Evolutionary conservation across 2,888 invertebrate species (phyloP).

Genomic region (Caenorhabditis virilis): DNA sequence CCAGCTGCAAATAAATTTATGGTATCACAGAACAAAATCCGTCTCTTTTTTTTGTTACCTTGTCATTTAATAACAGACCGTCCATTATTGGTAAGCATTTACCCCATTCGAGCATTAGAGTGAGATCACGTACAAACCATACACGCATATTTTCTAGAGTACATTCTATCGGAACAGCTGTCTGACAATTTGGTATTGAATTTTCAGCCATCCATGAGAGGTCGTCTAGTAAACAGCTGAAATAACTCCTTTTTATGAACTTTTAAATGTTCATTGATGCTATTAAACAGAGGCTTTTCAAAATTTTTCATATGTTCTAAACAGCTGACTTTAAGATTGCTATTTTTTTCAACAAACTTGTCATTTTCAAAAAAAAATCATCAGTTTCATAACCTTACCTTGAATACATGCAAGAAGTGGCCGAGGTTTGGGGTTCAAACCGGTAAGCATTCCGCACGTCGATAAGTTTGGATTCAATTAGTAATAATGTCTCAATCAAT

Average conservation of each 20-base stretch:
- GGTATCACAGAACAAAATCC: neutral
- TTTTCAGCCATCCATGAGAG: conserved; percentile 42
- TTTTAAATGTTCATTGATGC: too few relatives aligned
- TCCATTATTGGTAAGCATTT: conserved; percentile 49
- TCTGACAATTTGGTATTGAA: conserved; percentile 11
- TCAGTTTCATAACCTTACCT: conserved; percentile 25
- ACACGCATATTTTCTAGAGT: conserved; percentile 42
- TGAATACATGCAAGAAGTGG: conserved; percentile 53
- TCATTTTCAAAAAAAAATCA: too few relatives aligned
- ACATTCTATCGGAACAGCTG: conserved; percentile 29
- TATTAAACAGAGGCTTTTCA: too few relatives aligned
- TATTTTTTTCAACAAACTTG: too few relatives aligned
- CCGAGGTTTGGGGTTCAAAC: conserved; percentile 47
- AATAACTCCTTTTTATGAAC: too few relatives aligned
- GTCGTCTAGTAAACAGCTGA: conserved; percentile 51
- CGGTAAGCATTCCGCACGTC: conserved; percentile 45
- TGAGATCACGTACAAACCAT: conserved; percentile 56
- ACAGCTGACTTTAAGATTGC: too few relatives aligned
- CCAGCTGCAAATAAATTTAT: conserved; percentile 40
- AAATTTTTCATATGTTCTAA: too few relatives aligned
- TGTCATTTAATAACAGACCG: conserved; percentile 46
- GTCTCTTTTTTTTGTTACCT: conserved; percentile 30
- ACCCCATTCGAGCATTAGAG: conserved; percentile 59
- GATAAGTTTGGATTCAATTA: conserved; percentile 46
- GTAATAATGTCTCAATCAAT: conserved; percentile 38